Evolutionary conservation across 2,113 vertebrate genomes (phyloP), one percentile per base, ranked within the genome.

Genomic region (Lepus europaeus): DNA sequence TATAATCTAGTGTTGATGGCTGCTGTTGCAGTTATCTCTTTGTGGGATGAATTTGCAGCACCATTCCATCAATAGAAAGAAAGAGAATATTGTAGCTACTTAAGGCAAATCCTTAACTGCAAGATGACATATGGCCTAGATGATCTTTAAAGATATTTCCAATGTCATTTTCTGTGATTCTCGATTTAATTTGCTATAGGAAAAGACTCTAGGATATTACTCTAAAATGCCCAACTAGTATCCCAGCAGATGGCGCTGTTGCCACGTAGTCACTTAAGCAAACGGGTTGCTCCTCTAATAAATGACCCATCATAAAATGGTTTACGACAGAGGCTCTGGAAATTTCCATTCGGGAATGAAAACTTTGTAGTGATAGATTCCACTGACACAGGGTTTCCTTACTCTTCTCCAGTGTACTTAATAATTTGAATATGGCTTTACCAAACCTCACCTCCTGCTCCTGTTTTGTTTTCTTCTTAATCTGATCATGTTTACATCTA

Each of bases 241-340:
- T 53, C 59, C 98, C 98, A 97, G 97, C 86, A 98, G 98, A 97
- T 98, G 98, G 98, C 88, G 89, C 12, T 93, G 36, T 95, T 77
- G 92, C 31, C 93, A 96, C 97, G 33, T 6, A 72, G 16, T 86
- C 29, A 19, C 23, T 49, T 17, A 70, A 72, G 89, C 64, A 68
- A 84, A 88, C 51, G 36, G 1, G 2, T 79, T 73, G 53, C 27
- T 89, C 27, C 27, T 87, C 53, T 59, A 59, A n/a, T 66, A 95
- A 94, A 96, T 61, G 93, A 86, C 39, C 86, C 81, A 76, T 77
- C 92, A 91, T 93, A 70, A 95, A 91, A 70, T 91, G 77, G 76
- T 97, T 93, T 94, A 64, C 0, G 31, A 70, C 66, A 12, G 13
- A 63, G 39, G n/a, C 4, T 31, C 80, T 74, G 77, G 27, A 94